These are phyloP conservation scores for Danio albolineatus DNA, from an alignment of 2,797 vertebrate species.

Conservation along the genomic window DNA sequence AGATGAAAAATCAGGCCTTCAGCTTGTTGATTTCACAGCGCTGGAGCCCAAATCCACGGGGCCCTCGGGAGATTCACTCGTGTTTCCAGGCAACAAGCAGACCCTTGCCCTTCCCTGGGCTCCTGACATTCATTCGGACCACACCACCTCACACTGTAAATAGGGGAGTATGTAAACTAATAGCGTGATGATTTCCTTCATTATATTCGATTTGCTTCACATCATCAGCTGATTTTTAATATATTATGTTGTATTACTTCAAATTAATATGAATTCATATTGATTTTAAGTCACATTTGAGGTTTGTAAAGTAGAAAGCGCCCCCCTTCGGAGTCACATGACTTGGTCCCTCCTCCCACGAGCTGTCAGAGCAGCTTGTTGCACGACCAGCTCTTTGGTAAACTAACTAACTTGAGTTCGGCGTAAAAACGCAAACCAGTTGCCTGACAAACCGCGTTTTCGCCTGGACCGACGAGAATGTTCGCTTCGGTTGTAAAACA, in stretches of 20 bases:
- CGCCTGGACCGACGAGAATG: slow-evolving; percentile 21
- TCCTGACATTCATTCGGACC: slow-evolving; percentile 69
- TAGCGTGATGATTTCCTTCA: not conserved
- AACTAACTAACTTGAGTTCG: slow-evolving; percentile 68
- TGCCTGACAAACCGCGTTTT: not conserved
- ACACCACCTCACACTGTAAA: slow-evolving; percentile 70
- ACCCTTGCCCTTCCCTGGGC: slow-evolving; percentile 68
- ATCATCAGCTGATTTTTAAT: accelerated
- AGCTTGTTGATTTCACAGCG: slow-evolving; percentile 72
- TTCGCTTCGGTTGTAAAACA: not conserved
- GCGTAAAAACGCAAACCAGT: slow-evolving; percentile 50
- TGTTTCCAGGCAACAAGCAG: slow-evolving; percentile 82
- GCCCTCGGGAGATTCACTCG: slow-evolving; percentile 72
- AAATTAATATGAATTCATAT: too few relatives aligned
- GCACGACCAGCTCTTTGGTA: slow-evolving; percentile 77
- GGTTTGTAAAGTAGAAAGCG: not conserved
- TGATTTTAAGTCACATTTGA: not conserved
- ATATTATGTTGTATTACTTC: too few relatives aligned
- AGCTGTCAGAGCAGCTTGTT: slow-evolving; percentile 85
- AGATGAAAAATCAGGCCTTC: slow-evolving; percentile 28
- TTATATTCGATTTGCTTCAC: not conserved
- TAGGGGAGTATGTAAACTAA: slow-evolving; percentile 29
- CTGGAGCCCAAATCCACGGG: slow-evolving; percentile 68
- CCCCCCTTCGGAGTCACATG: slow-evolving; percentile 26
- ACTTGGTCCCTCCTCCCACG: slow-evolving; percentile 47